Base-by-base conservation (phyloP, 1,140 invertebrate genomes). In the Adelges cooleyi region DNA sequence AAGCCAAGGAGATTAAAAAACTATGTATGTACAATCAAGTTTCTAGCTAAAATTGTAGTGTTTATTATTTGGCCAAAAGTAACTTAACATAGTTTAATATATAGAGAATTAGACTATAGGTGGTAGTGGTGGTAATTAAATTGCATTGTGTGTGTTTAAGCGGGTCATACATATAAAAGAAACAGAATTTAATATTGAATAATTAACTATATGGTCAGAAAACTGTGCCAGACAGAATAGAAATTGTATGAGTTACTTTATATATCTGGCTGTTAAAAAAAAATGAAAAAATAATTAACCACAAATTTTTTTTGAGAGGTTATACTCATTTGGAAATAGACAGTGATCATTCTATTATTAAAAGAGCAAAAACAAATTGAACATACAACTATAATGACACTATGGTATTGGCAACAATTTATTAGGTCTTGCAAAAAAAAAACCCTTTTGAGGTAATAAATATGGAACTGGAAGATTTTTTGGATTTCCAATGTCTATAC, bases 231-330 rank as follows among this genome's bases (percentile, higher is more conserved):
- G 44, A 48, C 44, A 48, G 18, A 48, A 22, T 22, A 22, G 44
- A 22, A 48, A 48, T 48, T 48, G 20, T 48, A 48, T 48, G 17
- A 48, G 3, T 48, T 48, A 48, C 44, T 48, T 20, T 22, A 22
- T 48, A 22, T 22, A 6, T 48, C 3, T 48, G 44, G 44, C 17
- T 48, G 44, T 48, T 48, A 18, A 48, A 48, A 48, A 22, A 18
- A 48, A 48, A 48, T 48, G 20, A 22, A 48, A 48, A 48, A 22
- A 48, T 48, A 48, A 48, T 48, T 20, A 48, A 48, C 44, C 44
- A 48, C 18, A 48, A 48, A 48, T 48, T 48, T 48, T 13, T 48
- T n/a, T n/a, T n/a, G n/a, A 18, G 15, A 22, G 18, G 44, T 48
- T 22, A 22, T 22, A 48, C 18, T 13, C 18, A 48, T 18, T 20